These are phyloP conservation scores for Antheraea pernyi DNA, from an alignment of 1,140 invertebrate genomes.

Conservation along the genomic window DNA sequence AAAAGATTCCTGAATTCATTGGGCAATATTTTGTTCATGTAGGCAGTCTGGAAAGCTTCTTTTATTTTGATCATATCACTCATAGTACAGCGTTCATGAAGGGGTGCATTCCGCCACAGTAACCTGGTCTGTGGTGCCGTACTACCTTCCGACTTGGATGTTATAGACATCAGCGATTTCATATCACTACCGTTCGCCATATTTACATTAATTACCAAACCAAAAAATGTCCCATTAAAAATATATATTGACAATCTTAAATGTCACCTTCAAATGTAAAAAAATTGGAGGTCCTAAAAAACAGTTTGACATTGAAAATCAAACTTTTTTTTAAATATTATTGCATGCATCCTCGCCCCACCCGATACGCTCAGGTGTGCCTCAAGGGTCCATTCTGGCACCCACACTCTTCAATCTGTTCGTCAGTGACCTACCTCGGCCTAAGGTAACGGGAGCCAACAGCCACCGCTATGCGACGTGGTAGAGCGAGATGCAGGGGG, in stretches of 20 bases:
- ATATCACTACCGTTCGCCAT: constrained; percentile 57
- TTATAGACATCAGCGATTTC: constrained; percentile 50
- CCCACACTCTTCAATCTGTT: no score
- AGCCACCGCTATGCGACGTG: no score
- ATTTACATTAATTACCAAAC: constrained; percentile 14
- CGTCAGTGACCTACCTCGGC: no score
- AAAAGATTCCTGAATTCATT: constrained; percentile 55
- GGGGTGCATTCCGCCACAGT: constrained; percentile 50
- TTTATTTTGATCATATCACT: constrained; percentile 63
- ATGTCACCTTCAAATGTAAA: neutral
- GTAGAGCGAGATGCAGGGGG: no score
- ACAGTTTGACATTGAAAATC: no score
- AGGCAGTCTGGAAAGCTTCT: constrained; percentile 53
- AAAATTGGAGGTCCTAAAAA: no score
- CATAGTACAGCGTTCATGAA: constrained; percentile 63
- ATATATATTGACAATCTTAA: neutral
- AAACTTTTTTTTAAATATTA: no score
- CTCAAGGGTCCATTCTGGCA: no score
- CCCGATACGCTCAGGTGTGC: no score
- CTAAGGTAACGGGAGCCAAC: no score
- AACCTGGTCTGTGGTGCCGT: constrained; percentile 32
- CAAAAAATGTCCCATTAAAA: neutral
- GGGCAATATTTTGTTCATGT: constrained; percentile 48
- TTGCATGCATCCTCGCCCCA: no score
- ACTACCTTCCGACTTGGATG: constrained; percentile 51